A percentile compares a stretch with the other conserved stretches of the same genome.
phyloP scores from a whole-genome alignment of 2,888 invertebrate genomes.

The Geophilus truncorum region DNA sequence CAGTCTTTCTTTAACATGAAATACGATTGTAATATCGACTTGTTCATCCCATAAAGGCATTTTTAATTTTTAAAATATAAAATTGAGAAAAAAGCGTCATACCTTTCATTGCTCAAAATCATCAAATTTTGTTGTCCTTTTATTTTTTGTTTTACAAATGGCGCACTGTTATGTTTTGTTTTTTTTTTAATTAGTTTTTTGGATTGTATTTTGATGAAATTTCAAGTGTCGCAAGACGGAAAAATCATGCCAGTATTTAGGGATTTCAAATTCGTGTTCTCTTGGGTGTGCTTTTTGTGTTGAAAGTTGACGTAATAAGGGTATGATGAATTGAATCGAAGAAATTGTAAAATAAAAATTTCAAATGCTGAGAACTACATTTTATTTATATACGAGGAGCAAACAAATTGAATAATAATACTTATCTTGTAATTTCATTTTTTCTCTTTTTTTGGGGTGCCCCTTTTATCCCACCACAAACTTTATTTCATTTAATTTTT shows the following conservation, averaged over 20 bases:
- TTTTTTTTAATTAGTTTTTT: background rate
- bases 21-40: background rate
- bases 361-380: background rate
- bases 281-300: background rate
- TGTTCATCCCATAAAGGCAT: background rate
- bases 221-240: background rate
- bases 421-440: constrained; percentile 1
- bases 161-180: too few species aligned
- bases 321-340: too few species aligned
- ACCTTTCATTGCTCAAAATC: constrained; percentile 9
- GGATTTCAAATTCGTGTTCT: background rate
- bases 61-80: background rate
- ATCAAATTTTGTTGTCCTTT: background rate
- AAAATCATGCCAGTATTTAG: constrained; percentile 1
- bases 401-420: background rate
- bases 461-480: constrained; percentile 3
- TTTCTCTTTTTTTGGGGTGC: background rate
- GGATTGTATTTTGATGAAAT: background rate
- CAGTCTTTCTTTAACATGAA: too few species aligned
- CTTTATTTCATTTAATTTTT: background rate
- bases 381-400: background rate
- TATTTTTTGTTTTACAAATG: background rate
- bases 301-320: background rate
- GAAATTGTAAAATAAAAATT: background rate
- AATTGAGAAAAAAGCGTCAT: background rate